Evolutionary conservation across 2,113 vertebrate species (phyloP), one percentile per base, ranked within the genome.

Genomic region (Romanogobio albipinnatus): DNA sequence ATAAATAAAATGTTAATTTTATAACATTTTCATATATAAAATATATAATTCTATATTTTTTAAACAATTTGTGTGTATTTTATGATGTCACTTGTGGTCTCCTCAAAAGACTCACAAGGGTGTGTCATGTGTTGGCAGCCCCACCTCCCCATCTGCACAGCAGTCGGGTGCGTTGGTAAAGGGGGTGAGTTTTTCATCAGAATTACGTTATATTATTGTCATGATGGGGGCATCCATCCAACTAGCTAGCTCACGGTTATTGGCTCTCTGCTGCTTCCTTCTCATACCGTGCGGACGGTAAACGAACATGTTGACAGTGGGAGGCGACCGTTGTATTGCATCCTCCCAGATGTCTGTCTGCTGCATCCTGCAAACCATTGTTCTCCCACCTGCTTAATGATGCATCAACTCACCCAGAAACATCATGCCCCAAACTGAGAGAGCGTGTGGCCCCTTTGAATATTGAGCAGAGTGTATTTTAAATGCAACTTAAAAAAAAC

Each of bases 351-450:
- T 82, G 71, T 76, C 66, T 79, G 61, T 56, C 83, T 84, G 45
- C 56, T 76, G 49, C 49, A 17, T 89, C 81, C 79, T 15, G 85
- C 89, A 86, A 89, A 90, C 89, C 89, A 88, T 90, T 93, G 82
- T 91, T 89, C 85, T 92, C 87, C 88, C 70, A 90, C 85, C 87
- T 91, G 91, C 89, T 88, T 92, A 92, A 93, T 94, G 93, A 94
- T 92, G 91, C 91, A 92, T 91, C 88, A 92, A 92, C 88, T 76
- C 82, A 91, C 88, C 86, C 70, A 53, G 74, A 82, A 64, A 1
- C 13, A 51, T 82, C 82, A 75, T 58, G 45, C 56, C 13, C 82
- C 70, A 74, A 71, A 71, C 39, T n/a, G 68, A 45, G 68, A 19
- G 17, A n/a, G 59, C n/a, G 26, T 11, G 3, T 62, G 59, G 24